These are phyloP conservation scores for Phylloscopus collybita DNA, from an alignment of 2,797 vertebrate genomes.

Conservation along the genomic window DNA sequence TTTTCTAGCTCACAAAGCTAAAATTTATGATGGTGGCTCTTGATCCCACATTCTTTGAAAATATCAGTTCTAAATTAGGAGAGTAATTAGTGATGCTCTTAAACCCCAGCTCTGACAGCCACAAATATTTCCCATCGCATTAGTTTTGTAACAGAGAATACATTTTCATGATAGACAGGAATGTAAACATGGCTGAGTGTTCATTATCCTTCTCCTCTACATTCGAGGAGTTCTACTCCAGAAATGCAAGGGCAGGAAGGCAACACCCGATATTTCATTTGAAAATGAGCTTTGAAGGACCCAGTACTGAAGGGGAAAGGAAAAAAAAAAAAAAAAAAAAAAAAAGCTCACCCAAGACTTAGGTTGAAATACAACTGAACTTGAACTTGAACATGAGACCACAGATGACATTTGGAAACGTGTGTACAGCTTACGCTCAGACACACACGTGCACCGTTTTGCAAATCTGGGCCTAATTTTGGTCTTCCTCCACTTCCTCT, in stretches of 20 bases:
- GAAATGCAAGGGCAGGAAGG: background rate
- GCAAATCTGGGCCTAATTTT: constrained; percentile 21
- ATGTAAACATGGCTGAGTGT: background rate
- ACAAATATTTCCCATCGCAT: background rate
- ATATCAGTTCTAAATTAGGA: background rate
- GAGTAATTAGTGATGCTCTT: background rate
- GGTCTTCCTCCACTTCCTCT: background rate
- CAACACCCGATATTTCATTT: background rate
- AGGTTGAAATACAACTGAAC: background rate
- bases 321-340: background rate
- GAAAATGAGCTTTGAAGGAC: background rate
- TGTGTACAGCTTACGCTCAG: background rate
- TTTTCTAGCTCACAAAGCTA: background rate
- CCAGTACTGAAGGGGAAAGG: background rate
- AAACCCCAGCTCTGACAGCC: background rate
- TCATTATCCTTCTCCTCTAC: background rate
- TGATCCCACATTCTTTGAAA: background rate
- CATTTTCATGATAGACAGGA: background rate
- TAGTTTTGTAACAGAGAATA: background rate
- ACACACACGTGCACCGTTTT: background rate
- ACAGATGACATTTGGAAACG: background rate
- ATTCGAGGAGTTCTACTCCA: background rate
- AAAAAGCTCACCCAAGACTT: background rate
- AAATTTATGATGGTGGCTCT: background rate
- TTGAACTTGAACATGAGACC: background rate